phyloP scores from a whole-genome alignment of 2,797 vertebrate genomes.

The Cynopterus sphinx region DNA sequence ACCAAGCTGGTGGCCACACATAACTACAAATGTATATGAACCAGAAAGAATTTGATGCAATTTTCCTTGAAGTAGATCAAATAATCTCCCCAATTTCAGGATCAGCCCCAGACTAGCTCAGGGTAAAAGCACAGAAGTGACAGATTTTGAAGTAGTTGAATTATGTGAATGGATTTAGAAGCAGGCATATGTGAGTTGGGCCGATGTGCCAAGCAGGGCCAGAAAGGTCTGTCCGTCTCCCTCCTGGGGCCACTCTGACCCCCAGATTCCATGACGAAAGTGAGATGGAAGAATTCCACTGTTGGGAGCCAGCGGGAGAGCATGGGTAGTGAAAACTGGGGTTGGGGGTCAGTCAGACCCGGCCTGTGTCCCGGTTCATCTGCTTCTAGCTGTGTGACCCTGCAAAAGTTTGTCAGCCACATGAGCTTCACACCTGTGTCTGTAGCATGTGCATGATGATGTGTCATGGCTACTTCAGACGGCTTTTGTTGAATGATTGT shows the following conservation, averaged over 20 bases:
- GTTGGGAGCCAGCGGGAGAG: neutral
- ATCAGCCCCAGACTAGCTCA: neutral
- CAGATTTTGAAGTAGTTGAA: neutral
- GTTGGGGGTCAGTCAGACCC: neutral
- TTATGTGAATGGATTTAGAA: neutral
- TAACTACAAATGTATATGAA: neutral
- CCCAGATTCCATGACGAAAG: neutral
- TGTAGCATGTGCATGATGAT: neutral
- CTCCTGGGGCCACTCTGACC: slow-evolving; percentile 51
- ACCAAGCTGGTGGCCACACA: neutral
- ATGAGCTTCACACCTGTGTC: neutral
- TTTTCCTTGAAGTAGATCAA: neutral
- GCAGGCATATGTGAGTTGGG: slow-evolving; percentile 8
- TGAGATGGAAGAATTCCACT: slow-evolving; percentile 26
- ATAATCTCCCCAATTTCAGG: neutral
- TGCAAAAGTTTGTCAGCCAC: neutral
- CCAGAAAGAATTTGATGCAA: neutral
- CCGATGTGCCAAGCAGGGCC: neutral
- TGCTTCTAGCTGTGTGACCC: neutral
- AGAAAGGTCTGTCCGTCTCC: slow-evolving; percentile 38
- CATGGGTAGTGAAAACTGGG: neutral
- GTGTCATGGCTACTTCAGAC: neutral
- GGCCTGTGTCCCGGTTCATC: neutral
- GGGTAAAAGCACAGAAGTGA: neutral
- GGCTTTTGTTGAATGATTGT: neutral